A percentile compares a stretch with the other conserved stretches of the same genome.
phyloP scores from a whole-genome alignment of 1,140 invertebrate species.

The Macrocentrus cingulum region DNA sequence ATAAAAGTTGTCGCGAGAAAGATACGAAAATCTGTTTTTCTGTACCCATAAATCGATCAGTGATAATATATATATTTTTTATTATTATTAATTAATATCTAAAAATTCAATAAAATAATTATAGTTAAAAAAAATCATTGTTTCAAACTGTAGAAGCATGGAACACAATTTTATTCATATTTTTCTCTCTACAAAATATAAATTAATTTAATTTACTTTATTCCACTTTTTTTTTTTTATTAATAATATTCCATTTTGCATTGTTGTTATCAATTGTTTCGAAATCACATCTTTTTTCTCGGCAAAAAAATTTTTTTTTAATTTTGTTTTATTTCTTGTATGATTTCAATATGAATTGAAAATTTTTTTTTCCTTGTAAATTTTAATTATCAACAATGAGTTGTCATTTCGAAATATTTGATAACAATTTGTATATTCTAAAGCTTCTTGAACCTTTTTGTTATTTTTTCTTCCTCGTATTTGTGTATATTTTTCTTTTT shows the following conservation, averaged over 20 bases:
- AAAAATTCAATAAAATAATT: too few species aligned
- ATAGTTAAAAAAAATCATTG: not conserved
- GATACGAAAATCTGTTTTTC: constrained; percentile 18
- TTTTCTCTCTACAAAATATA: too few species aligned
- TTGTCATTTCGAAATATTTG: constrained; percentile 23
- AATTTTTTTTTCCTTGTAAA: not conserved
- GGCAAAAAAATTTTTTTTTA: not conserved
- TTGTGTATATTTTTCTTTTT: too few species aligned
- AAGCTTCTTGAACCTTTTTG: too few species aligned
- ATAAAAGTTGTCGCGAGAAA: constrained; percentile 16
- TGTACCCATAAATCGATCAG: constrained; percentile 30
- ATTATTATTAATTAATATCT: constrained; percentile 2
- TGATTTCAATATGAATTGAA: constrained; percentile 4
- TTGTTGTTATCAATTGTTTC: constrained; percentile 25
- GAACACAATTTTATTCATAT: too few species aligned
- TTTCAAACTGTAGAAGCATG: constrained; percentile 5
- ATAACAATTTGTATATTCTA: constrained; percentile 21
- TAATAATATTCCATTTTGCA: not conserved
- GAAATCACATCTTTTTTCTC: constrained; percentile 23
- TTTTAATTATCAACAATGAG: constrained; percentile 16
- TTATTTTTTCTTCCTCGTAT: too few species aligned
- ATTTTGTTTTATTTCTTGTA: constrained; percentile 4
- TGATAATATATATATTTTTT: constrained; percentile 28
- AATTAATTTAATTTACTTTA: too few species aligned
- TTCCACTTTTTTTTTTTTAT: too few species aligned